Conservation (phyloP, 2,797 vertebrate genomes). For the Darevskia nairensis region DNA sequence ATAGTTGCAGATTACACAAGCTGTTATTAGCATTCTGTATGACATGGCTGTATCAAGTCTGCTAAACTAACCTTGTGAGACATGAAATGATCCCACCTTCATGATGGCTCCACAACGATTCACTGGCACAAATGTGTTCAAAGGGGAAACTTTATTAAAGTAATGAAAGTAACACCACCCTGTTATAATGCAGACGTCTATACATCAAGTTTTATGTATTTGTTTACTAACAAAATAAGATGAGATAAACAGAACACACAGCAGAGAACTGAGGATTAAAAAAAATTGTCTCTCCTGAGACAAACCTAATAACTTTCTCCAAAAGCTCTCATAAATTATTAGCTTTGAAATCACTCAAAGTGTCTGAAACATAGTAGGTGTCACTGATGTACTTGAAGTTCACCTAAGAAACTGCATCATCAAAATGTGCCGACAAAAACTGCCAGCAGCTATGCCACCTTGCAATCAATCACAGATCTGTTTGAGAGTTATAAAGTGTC, state of each 20-base stretch:
- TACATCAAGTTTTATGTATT: conserved; percentile 58
- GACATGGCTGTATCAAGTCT: not conserved
- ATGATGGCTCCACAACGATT: not conserved
- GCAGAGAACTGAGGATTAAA: conserved; percentile 58
- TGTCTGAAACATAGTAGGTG: conserved; percentile 69
- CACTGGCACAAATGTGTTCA: conserved; percentile 2
- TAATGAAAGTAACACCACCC: not conserved
- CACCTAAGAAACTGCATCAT: conserved; percentile 78
- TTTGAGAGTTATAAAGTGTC: conserved; percentile 78
- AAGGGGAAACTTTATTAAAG: conserved; percentile 17
- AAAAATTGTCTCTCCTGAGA: conserved; percentile 67
- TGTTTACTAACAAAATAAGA: conserved; percentile 68
- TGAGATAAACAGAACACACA: conserved; percentile 66
- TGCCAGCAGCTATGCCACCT: conserved; percentile 73
- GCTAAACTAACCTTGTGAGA: conserved; percentile 20
- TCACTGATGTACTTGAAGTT: conserved; percentile 77
- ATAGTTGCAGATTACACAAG: not conserved
- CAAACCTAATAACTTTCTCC: conserved; percentile 75
- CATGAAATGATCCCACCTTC: not conserved
- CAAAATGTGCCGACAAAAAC: conserved; percentile 75
- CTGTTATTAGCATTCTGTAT: not conserved
- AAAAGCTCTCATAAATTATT: conserved; percentile 81
- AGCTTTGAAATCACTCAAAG: conserved; percentile 75
- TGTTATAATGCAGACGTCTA: conserved; percentile 3
- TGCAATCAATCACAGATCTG: conserved; percentile 78